phyloP scores from a whole-genome alignment of 2,797 vertebrate species.

The Labeo calbasu region DNA sequence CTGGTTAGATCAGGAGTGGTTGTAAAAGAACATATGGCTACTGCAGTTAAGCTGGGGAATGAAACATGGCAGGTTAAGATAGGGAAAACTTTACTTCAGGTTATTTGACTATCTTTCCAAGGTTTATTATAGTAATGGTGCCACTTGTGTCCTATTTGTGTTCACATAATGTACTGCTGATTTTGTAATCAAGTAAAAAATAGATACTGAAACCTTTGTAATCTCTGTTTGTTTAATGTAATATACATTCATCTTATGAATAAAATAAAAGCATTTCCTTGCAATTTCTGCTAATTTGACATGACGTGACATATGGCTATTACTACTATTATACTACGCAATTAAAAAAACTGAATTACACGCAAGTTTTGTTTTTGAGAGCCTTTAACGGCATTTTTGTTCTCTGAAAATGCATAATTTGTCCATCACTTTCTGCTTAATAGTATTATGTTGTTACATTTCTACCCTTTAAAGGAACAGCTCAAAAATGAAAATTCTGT shows the following conservation, averaged over 20 bases:
- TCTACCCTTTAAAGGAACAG: neutral
- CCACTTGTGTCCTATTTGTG: neutral
- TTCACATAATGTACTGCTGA: neutral
- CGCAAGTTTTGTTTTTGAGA: neutral
- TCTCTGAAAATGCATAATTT: neutral
- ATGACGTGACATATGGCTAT: neutral
- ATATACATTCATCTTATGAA: neutral
- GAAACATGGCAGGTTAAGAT: neutral
- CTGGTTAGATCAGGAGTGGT: neutral
- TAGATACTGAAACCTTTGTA: neutral
- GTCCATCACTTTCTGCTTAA: neutral
- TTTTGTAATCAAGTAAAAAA: neutral
- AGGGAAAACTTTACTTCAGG: neutral
- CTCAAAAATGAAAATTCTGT: neutral
- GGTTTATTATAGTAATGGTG: neutral
- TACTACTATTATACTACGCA: neutral
- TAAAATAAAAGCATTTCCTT: neutral
- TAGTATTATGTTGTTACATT: neutral
- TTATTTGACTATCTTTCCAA: neutral
- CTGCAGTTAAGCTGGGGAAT: neutral
- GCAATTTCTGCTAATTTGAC: neutral
- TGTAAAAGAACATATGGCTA: constrained; percentile 13
- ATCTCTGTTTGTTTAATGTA: neutral
- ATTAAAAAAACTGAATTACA: neutral
- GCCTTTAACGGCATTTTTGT: neutral